Base-by-base conservation (phyloP, 2,113 vertebrate genomes). In the Pongo abelii region DNA sequence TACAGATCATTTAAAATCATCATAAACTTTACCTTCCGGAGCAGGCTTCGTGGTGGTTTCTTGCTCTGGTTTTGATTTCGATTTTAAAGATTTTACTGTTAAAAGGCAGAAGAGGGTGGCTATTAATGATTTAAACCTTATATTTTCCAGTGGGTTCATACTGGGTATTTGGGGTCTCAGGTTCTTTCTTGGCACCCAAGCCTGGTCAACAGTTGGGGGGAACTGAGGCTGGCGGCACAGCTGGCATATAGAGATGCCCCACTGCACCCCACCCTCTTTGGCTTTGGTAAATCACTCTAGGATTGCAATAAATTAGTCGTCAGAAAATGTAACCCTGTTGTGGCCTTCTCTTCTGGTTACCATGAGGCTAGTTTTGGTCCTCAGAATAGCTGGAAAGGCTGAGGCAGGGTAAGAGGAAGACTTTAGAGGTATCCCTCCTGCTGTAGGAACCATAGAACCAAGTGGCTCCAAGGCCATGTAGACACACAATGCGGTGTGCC, bases 21-120 rank as follows among this genome's bases (percentile, higher is more conserved):
- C 3, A n/a, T 40, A 55, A 77, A 35, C 38, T 10, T 48, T 97
- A 97, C 96, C 96, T 98, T 88, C 52, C 0, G 22, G 46, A 17
- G 35, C 23, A 35, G 48, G 4, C 14, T 10, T 57, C 32, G 4
- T 23, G n/a, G 4, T 0, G 10, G 0, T 2, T 3, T 69, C 74
- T 84, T 50, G 4, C 3, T 84, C 30, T 50, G 1, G 2, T 78
- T 9, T 35, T n/a, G 9, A 0, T 93, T 46, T 59, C 0, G 6
- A 17, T 38, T 9, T 94, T 83, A 32, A 55, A 52, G 83, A 5
- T n/a, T 0, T 46, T 61, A 5, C 94, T 97, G 70, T 94, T 85
- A 64, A 93, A 96, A 95, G 88, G 30, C n/a, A 91, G 59, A 86
- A 79, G 17, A 94, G 7, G 17, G 6, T 57, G 6, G 40, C 52